phyloP scores from a whole-genome alignment of 53 echinoderm and acorn worm species.

The Holothuria scabra region DNA sequence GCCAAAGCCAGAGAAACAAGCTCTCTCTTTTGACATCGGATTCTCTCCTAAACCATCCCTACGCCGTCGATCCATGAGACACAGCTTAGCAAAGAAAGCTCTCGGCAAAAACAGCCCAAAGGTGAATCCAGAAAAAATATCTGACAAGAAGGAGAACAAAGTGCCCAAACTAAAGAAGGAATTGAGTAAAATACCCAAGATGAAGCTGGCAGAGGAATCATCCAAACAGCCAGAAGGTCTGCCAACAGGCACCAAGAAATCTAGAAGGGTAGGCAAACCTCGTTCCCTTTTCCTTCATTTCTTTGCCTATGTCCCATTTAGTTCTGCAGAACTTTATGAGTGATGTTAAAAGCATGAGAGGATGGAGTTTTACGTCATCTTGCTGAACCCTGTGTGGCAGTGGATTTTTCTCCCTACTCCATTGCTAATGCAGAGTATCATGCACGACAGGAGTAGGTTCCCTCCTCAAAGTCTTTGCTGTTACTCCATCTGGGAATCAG shows the following conservation, averaged over 20 bases:
- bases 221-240: constrained; percentile 7
- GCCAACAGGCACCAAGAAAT: constrained; percentile 53
- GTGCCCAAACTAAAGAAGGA: constrained; percentile 49
- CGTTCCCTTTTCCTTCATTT: no score
- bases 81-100: constrained; percentile 62
- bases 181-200: constrained; percentile 30
- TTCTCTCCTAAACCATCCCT: constrained; percentile 78
- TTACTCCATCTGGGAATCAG: no score
- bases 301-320: no score
- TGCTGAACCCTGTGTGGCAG: no score
- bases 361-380: no score
- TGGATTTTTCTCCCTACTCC: no score
- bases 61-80: constrained; percentile 63
- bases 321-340: no score
- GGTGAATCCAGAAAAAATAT: constrained; percentile 27
- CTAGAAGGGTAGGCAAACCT: constrained; percentile 55
- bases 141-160: constrained; percentile 41
- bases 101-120: constrained; percentile 48
- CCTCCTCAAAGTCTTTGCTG: no score
- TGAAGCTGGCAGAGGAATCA: background rate
- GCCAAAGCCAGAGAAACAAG: constrained; percentile 58
- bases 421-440: no score
- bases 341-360: no score
- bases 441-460: no score
- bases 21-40: constrained; percentile 74